Evolutionary conservation across 2,797 vertebrate genomes (phyloP), one percentile per base, ranked within the genome.

Genomic region (Acomys russatus): DNA sequence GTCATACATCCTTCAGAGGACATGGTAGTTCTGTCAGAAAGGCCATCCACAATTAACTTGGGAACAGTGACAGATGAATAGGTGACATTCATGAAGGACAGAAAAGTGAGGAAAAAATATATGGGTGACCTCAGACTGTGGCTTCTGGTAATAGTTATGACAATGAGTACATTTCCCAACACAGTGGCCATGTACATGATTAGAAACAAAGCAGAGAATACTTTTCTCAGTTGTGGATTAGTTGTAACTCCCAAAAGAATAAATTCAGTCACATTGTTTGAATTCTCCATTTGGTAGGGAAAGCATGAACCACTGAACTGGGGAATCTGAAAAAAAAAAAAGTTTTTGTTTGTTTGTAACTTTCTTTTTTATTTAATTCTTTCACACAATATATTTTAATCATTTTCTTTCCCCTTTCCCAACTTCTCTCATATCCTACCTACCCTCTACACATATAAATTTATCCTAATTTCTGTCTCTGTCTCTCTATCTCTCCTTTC

Each of bases 101-200:
- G 77, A 35, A n/a, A 92, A 28, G 82, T 79, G 17, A 97, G 95
- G n/a, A 97, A 97, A 61, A 97, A 96, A 38, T 97, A 97, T 97
- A 94, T 92, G 59, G 94, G 96, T 44, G 95, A 98, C 33, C 80
- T 97, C 90, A 98, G 82, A 84, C 70, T 92, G 25, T 0, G 1
- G 44, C 90, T 95, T 22, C 22, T 12, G 18, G n/a, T 80, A 33
- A 98, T 66, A 8, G 95, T 95, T 9, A 94, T 25, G 56, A 97
- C 71, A 33, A 98, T 97, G 35, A 94, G 25, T 6, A 96, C 3
- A 71, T 98, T 98, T 1, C 96, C 94, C 20, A 91, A 7, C 10
- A 98, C 54, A 2, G 96, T 97, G 18, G 56, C 51, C 56, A 95
- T 9, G 49, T 97, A 98, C 18, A 96, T 66, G 6, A 88, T 15